Evolutionary conservation across 2,113 vertebrate species (phyloP).

Genomic region (Lipotes vexillifer): DNA sequence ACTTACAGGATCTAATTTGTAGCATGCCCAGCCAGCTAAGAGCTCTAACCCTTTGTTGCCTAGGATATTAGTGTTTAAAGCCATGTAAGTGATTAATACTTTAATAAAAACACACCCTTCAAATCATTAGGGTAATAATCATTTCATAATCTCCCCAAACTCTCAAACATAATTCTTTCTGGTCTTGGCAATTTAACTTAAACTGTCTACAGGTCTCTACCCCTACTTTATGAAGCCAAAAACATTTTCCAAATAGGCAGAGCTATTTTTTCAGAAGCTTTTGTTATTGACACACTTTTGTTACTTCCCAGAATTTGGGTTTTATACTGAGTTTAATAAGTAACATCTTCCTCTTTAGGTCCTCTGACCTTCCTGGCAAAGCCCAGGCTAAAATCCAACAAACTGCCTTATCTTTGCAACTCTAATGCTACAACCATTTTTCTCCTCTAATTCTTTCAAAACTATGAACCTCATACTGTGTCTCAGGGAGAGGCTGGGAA

Average conservation of each 20-base stretch:
- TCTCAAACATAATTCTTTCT: not conserved
- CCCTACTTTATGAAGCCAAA: not conserved
- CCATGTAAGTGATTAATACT: not conserved
- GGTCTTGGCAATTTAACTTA: not conserved
- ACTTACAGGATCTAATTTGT: not conserved
- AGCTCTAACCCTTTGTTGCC: not conserved
- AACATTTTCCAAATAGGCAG: not conserved
- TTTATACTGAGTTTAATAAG: slow-evolving; percentile 13
- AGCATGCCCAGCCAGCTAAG: not conserved
- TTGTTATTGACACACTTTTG: not conserved
- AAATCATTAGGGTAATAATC: not conserved
- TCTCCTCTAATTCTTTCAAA: slow-evolving; percentile 39
- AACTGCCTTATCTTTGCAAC: not conserved
- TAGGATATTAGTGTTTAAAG: slow-evolving; percentile 12
- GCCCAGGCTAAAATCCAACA: not conserved
- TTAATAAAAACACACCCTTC: slow-evolving; percentile 27
- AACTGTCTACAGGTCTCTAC: not conserved
- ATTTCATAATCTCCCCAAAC: slow-evolving; percentile 10
- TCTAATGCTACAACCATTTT: not conserved
- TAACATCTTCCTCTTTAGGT: not conserved
- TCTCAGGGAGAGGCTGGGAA: not conserved
- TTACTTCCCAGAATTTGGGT: slow-evolving; percentile 11
- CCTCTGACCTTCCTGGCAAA: not conserved
- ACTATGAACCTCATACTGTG: not conserved
- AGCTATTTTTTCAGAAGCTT: not conserved